Evolutionary conservation across 35 echinoderm and acorn worm genomes (phyloP).

Genomic region (Acanthaster planci): DNA sequence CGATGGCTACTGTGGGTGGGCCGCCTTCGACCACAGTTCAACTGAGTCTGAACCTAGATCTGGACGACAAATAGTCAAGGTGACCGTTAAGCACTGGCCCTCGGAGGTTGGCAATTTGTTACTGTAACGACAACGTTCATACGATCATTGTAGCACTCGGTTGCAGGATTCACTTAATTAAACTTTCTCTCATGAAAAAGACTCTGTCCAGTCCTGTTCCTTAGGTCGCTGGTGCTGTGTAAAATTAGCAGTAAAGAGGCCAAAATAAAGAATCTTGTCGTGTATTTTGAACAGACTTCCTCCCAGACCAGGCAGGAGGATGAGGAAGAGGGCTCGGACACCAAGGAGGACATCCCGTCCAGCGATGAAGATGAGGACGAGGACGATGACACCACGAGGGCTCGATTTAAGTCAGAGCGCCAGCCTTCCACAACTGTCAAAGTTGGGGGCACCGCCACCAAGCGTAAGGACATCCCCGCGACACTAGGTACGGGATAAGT

Average conservation of each 20-base stretch:
- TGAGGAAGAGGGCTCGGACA: slow-evolving; percentile 24
- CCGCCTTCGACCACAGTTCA: too few relatives aligned
- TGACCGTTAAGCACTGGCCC: too few relatives aligned
- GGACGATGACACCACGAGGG: slow-evolving; percentile 5
- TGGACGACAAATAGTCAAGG: not conserved
- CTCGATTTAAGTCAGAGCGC: slow-evolving; percentile 42
- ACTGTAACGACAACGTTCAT: too few relatives aligned
- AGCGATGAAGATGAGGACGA: slow-evolving; percentile 32
- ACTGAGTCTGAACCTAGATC: not conserved
- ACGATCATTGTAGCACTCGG: too few relatives aligned
- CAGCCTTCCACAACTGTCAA: not conserved
- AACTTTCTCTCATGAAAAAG: too few relatives aligned
- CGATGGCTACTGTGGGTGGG: too few relatives aligned
- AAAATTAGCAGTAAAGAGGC: too few relatives aligned
- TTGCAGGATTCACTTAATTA: too few relatives aligned
- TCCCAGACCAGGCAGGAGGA: not conserved
- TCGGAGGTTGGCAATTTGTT: too few relatives aligned
- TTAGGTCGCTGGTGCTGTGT: too few relatives aligned
- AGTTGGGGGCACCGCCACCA: not conserved
- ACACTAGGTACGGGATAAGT: slow-evolving; percentile 30
- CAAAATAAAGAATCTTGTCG: not conserved
- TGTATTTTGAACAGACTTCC: not conserved
- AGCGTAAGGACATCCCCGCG: slow-evolving; percentile 36
- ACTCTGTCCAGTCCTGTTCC: too few relatives aligned
- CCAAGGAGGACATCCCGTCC: not conserved